Percentiles rank a stretch among this genome's conserved stretches.
Evolutionary conservation across 2,888 invertebrate genomes (phyloP).

Genomic region (Amblyteles armatorius): DNA sequence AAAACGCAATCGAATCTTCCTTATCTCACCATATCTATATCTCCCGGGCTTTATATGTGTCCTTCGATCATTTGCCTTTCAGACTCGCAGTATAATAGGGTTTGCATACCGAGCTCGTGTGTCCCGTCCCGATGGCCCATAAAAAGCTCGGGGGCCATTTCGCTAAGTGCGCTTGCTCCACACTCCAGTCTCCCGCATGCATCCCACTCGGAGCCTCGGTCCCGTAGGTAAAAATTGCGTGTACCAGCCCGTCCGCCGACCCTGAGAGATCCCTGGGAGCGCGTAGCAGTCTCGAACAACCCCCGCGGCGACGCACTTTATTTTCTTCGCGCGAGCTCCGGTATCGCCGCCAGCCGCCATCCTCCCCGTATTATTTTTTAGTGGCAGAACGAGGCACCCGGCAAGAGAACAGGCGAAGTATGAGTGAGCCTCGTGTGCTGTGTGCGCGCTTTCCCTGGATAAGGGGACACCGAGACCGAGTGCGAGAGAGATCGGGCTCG

Average conservation of each 20-base stretch:
- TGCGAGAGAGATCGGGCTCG: conserved; percentile 18
- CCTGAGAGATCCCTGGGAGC: conserved; percentile 33
- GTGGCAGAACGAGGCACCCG: conserved; percentile 8
- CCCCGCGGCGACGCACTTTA: conserved; percentile 48
- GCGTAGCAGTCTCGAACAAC: conserved; percentile 9
- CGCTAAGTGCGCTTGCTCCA: conserved; percentile 61
- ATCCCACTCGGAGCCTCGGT: conserved; percentile 8
- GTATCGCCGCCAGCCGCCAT: conserved; percentile 45
- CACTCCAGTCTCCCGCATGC: conserved; percentile 35
- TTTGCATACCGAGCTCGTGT: conserved; percentile 37
- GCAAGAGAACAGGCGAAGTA: conserved; percentile 33
- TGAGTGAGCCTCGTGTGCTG: conserved; percentile 18
- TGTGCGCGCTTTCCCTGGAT: conserved; percentile 29
- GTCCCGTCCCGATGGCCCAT: conserved; percentile 52
- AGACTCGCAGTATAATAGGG: conserved; percentile 33
- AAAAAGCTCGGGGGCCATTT: conserved; percentile 58
- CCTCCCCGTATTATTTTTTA: conserved; percentile 56
- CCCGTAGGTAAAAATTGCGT: conserved; percentile 44
- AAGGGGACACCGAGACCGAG: conserved; percentile 1
- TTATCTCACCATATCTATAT: not conserved
- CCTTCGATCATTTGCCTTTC: conserved; percentile 34
- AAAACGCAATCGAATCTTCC: not conserved
- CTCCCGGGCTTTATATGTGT: not conserved
- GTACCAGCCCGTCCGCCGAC: conserved; percentile 13
- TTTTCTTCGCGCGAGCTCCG: conserved; percentile 58